phyloP scores from a whole-genome alignment of 2,888 invertebrate species.

The Myopa tessellatipennis region DNA sequence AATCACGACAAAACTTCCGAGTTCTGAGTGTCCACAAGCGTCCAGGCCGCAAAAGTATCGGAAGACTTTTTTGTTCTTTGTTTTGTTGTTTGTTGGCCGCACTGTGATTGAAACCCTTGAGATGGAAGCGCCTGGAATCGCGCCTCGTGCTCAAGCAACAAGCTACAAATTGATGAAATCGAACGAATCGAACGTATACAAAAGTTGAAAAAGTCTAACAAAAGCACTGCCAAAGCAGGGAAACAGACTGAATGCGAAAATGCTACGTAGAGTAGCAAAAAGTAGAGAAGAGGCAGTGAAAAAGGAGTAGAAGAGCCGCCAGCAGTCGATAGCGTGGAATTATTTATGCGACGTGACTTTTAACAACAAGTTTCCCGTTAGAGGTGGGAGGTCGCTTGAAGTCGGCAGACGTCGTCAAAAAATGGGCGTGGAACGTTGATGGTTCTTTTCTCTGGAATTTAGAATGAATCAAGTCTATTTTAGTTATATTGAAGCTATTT shows the following conservation, averaged over 20 bases:
- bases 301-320: too few species aligned
- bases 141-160: constrained; percentile 21
- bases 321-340: constrained; percentile 4
- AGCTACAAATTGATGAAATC: constrained; percentile 29
- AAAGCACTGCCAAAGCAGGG: neutral
- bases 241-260: neutral
- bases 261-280: neutral
- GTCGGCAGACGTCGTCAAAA: too few species aligned
- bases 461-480: too few species aligned
- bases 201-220: neutral
- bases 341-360: constrained; percentile 23
- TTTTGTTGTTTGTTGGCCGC: constrained; percentile 10
- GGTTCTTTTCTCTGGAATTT: too few species aligned
- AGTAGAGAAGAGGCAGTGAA: neutral
- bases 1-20: constrained; percentile 20
- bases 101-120: neutral
- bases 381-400: too few species aligned
- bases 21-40: neutral
- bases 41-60: constrained; percentile 24
- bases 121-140: constrained; percentile 16
- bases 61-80: constrained; percentile 13
- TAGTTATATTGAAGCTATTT: too few species aligned
- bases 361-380: neutral
- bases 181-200: constrained; percentile 19
- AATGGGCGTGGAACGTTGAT: too few species aligned